Conservation (phyloP, 2,888 invertebrate genomes). For the Pedicia rivosa region DNA sequence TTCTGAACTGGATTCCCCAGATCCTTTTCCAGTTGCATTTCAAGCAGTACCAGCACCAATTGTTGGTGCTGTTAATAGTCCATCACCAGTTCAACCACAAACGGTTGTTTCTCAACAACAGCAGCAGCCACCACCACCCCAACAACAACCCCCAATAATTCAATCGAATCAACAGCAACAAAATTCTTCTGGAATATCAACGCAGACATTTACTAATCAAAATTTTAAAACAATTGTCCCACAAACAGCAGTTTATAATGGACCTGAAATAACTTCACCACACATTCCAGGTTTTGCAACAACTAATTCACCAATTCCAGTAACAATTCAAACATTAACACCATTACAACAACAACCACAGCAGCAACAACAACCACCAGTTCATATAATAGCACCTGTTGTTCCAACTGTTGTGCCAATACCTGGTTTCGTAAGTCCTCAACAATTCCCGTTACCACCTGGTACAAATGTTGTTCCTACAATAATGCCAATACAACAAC, state of each 20-base stretch:
- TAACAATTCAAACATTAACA: slow-evolving; percentile 14
- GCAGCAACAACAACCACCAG: slow-evolving; percentile 4
- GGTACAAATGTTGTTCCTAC: neutral
- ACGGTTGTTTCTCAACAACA: slow-evolving; percentile 8
- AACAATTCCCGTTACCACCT: neutral
- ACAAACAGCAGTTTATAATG: slow-evolving; percentile 35
- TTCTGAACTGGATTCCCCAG: slow-evolving; percentile 70
- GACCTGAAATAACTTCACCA: slow-evolving; percentile 23
- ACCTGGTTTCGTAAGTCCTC: slow-evolving; percentile 1
- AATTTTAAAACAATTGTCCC: slow-evolving; percentile 39
- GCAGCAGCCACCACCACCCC: slow-evolving; percentile 7
- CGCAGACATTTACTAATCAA: slow-evolving; percentile 77
- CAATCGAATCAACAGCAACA: slow-evolving; percentile 15
- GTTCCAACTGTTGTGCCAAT: slow-evolving; percentile 1
- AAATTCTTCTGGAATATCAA: slow-evolving; percentile 41
- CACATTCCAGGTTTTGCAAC: slow-evolving; percentile 16
- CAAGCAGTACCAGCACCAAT: neutral
- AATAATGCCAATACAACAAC: slow-evolving; percentile 2
- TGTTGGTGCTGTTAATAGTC: neutral
- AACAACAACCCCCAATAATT: slow-evolving; percentile 11
- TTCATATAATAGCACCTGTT: slow-evolving; percentile 1
- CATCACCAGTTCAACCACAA: slow-evolving; percentile 11
- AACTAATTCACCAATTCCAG: slow-evolving; percentile 19
- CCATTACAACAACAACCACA: slow-evolving; percentile 7
- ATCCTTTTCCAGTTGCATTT: slow-evolving; percentile 22